Evolutionary conservation across 2,797 vertebrate genomes (phyloP).

Genomic region (Chanos chanos): DNA sequence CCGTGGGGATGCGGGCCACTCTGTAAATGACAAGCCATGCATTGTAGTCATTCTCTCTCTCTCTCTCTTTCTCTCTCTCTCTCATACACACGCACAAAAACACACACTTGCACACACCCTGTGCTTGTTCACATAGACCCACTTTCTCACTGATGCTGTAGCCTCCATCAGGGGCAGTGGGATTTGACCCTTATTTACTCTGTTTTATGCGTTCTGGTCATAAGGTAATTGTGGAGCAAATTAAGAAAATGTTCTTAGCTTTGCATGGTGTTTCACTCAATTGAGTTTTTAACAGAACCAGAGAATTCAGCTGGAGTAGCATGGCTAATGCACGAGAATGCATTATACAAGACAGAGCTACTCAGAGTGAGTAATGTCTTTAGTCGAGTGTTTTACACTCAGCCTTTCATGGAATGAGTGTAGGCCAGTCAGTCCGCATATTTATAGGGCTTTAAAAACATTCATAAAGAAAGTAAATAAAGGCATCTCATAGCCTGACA

Average conservation of each 20-base stretch:
- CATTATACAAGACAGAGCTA: neutral
- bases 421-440: too few species aligned
- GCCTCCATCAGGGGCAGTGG: neutral
- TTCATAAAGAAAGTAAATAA: too few species aligned
- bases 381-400: conserved; percentile 16
- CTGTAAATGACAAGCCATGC: too few species aligned
- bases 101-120: conserved; percentile 19
- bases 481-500: too few species aligned
- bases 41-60: too few species aligned
- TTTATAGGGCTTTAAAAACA: too few species aligned
- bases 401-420: neutral
- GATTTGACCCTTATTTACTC: conserved; percentile 1
- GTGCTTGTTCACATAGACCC: neutral
- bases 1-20: too few species aligned
- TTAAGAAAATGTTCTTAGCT: conserved; percentile 13
- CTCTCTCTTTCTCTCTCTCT: neutral
- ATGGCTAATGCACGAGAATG: conserved; percentile 20
- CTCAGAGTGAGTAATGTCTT: conserved; percentile 9
- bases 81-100: conserved; percentile 25
- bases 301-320: neutral
- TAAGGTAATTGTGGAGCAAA: conserved; percentile 34
- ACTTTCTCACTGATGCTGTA: conserved; percentile 14
- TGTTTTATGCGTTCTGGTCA: conserved; percentile 13
- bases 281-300: conserved; percentile 19
- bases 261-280: conserved; percentile 6